phyloP scores from a whole-genome alignment of 2,888 invertebrate genomes.

The Epirrhoe tristata region DNA sequence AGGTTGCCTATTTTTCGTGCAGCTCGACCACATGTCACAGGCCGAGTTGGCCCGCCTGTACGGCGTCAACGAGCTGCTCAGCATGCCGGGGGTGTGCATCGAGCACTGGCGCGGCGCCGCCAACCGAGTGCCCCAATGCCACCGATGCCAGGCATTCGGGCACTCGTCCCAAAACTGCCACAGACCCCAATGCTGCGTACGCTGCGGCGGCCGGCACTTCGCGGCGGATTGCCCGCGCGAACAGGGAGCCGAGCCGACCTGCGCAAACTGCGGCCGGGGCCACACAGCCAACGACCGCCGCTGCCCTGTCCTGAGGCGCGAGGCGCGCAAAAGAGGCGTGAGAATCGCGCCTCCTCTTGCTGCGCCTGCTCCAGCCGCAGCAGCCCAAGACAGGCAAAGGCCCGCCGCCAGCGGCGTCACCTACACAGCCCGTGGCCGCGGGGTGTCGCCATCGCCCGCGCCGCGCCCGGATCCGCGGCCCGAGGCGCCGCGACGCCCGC shows the following conservation, averaged over 20 bases:
- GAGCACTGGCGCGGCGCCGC: slow-evolving; percentile 9
- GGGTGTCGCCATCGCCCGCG: not conserved
- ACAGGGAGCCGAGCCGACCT: slow-evolving; percentile 6
- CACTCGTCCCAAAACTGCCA: not conserved
- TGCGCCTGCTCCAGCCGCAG: not conserved
- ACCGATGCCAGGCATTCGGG: not conserved
- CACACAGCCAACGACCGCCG: slow-evolving; percentile 31
- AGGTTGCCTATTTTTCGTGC: slow-evolving; percentile 14
- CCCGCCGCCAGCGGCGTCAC: not conserved
- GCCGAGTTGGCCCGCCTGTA: not conserved
- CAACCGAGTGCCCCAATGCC: not conserved
- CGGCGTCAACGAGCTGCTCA: not conserved
- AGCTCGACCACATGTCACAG: slow-evolving; percentile 6
- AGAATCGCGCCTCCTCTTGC: not conserved
- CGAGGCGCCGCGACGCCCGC: not conserved
- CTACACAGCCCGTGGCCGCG: not conserved
- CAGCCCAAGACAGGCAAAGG: too few relatives aligned
- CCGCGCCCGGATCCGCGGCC: not conserved
- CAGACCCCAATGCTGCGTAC: not conserved
- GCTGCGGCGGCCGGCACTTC: not conserved
- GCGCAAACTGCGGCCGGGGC: slow-evolving; percentile 32
- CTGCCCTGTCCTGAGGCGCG: slow-evolving; percentile 9
- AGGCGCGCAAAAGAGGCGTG: slow-evolving; percentile 19
- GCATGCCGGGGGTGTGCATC: slow-evolving; percentile 7
- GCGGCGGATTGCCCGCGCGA: slow-evolving; percentile 1